phyloP scores from a whole-genome alignment of 2,888 invertebrate species.

The Phlogophora meticulosa region DNA sequence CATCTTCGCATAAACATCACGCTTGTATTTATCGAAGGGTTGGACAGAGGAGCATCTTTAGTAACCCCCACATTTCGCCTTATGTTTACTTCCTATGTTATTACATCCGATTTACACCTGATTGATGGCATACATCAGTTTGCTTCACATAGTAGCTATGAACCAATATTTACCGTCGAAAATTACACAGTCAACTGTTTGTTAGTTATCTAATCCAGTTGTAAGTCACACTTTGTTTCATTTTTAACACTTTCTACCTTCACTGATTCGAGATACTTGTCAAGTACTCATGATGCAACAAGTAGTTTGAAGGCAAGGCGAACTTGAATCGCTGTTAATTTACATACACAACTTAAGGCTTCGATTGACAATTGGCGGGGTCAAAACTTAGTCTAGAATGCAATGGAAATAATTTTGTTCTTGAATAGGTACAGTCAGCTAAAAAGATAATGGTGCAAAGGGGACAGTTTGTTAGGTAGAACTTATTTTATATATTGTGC shows the following conservation, averaged over 20 bases:
- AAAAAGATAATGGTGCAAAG: conserved; percentile 5
- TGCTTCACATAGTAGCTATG: too few relatives aligned
- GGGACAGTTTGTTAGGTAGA: neutral
- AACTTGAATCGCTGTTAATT: conserved; percentile 38
- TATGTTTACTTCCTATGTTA: too few relatives aligned
- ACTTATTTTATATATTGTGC: too few relatives aligned
- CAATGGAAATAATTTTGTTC: conserved; percentile 19
- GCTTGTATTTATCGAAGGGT: too few relatives aligned
- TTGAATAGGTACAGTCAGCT: conserved; percentile 7
- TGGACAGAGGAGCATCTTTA: too few relatives aligned
- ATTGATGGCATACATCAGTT: too few relatives aligned
- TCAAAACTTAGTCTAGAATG: conserved; percentile 45
- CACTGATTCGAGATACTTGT: conserved; percentile 17
- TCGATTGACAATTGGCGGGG: conserved; percentile 47
- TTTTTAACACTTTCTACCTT: conserved; percentile 60
- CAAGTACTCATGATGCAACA: conserved; percentile 48
- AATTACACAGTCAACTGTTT: neutral
- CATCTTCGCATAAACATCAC: too few relatives aligned
- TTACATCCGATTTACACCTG: too few relatives aligned
- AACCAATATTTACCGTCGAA: neutral
- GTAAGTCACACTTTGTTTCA: conserved; percentile 27
- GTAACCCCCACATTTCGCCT: too few relatives aligned
- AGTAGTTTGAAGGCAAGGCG: conserved; percentile 52
- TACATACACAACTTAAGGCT: conserved; percentile 27
- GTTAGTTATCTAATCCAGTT: conserved; percentile 18